Conservation (phyloP, 2,113 vertebrate species). For the Larimichthys polyactis region DNA sequence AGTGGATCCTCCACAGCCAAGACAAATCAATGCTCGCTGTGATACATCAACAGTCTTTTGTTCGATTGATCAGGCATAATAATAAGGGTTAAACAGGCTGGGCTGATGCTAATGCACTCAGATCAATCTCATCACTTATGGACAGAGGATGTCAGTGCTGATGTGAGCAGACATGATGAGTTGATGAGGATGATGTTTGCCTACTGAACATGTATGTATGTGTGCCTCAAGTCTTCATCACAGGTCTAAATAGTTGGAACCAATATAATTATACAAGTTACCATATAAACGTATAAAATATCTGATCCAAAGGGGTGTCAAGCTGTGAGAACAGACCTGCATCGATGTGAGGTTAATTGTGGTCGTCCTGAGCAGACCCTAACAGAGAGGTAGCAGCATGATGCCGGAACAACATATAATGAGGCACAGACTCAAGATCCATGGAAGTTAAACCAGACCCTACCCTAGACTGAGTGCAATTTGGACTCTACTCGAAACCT, state of each 20-base stretch:
- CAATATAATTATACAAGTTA: too few species aligned
- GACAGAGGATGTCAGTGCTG: not conserved
- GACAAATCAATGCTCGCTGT: conserved; percentile 12
- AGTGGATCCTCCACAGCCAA: not conserved
- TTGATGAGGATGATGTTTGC: not conserved
- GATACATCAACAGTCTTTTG: conserved; percentile 4
- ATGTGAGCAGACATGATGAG: conserved; percentile 5
- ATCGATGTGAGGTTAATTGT: not conserved
- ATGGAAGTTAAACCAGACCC: not conserved
- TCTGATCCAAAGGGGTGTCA: too few species aligned
- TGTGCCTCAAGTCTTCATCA: not conserved
- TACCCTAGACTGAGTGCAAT: not conserved
- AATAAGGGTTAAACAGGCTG: not conserved
- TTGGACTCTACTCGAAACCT: not conserved
- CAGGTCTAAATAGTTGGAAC: too few species aligned
- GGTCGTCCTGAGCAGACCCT: not conserved
- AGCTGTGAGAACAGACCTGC: not conserved
- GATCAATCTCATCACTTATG: not conserved
- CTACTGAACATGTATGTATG: not conserved
- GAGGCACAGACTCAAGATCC: not conserved
- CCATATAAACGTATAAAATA: too few species aligned
- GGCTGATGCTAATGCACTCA: not conserved
- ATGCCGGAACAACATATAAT: not conserved
- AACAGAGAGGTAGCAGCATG: not conserved
- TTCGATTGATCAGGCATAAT: not conserved